phyloP scores from a whole-genome alignment of 2,888 invertebrate species.

The Aspidapion aeneum region DNA sequence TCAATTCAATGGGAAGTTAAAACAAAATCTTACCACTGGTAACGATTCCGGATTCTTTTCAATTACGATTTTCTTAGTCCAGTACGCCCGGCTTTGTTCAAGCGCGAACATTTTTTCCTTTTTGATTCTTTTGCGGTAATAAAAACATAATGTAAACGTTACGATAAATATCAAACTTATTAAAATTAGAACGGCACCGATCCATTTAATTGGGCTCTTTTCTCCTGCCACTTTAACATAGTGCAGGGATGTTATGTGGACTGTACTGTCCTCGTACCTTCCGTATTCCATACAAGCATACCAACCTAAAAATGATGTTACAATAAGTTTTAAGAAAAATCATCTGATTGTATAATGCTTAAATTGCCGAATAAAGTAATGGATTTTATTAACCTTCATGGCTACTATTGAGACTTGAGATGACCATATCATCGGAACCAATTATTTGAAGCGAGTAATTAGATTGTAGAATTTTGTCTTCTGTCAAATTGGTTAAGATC shows the following conservation, averaged over 20 bases:
- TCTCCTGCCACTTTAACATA: background rate
- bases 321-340: too few species aligned
- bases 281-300: background rate
- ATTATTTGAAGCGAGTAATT: background rate
- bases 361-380: too few species aligned
- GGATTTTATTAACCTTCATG: too few species aligned
- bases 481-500: background rate
- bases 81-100: background rate
- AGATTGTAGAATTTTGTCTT: background rate
- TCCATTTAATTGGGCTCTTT: background rate
- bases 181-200: background rate
- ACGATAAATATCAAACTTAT: background rate
- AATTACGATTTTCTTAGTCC: background rate
- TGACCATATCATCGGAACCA: background rate
- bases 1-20: too few species aligned
- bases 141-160: background rate
- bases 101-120: background rate
- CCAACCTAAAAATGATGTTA: too few species aligned
- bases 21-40: background rate
- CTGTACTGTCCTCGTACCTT: background rate
- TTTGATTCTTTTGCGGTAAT: background rate
- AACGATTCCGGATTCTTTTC: background rate
- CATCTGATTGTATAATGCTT: too few species aligned
- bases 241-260: background rate
- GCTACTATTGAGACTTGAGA: background rate